Evolutionary conservation across 2,888 invertebrate genomes (phyloP), one percentile per base, ranked within the genome.

Genomic region (Caenorhabditis sulstoni): DNA sequence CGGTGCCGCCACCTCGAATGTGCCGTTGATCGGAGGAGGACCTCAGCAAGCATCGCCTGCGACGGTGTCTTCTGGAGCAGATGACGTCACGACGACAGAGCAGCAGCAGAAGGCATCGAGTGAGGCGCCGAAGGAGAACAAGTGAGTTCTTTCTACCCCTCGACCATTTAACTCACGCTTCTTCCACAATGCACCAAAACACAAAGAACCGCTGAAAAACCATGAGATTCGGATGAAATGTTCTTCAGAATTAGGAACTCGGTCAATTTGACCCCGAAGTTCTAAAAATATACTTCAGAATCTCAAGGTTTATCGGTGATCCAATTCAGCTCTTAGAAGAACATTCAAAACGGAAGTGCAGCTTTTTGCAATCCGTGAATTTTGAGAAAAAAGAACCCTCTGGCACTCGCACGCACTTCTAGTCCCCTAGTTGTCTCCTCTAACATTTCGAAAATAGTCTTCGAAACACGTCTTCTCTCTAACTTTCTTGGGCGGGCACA

Each of bases 71-170:
- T 37, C 9, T 0, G 52, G 57, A 29, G 14, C 58, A 37, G 58
- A 67, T 29, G 67, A 67, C 20, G 55, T 14, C 29, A 29, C 29
- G 29, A 29, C 29, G 29, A 29, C 29, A 7, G 29, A 45, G 39
- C 52, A 41, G 20, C 67, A 57, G 53, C 64, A 70, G 59, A 78
- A 78, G 49, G 78, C 81, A 53, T 64, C 73, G 23, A 74, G 71
- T 47, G 81, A 81, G 37, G 50, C 71, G 14, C 73, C 81, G 7
- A 82, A 82, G 23, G 81, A 82, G 70, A 79, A 65, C 23, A 81
- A 82, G 81, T 82, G 57, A 82, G 81, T 81, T 65, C 18, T 22
- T 2, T 59, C 9, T 23, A 20, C 52, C 9, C 18, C 7, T 1
- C 20, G n/a, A 29, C 44, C 23, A 16, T 20, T 35, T 57, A 39